Conservation (phyloP, 2,113 vertebrate species). For the Alosa alosa region DNA sequence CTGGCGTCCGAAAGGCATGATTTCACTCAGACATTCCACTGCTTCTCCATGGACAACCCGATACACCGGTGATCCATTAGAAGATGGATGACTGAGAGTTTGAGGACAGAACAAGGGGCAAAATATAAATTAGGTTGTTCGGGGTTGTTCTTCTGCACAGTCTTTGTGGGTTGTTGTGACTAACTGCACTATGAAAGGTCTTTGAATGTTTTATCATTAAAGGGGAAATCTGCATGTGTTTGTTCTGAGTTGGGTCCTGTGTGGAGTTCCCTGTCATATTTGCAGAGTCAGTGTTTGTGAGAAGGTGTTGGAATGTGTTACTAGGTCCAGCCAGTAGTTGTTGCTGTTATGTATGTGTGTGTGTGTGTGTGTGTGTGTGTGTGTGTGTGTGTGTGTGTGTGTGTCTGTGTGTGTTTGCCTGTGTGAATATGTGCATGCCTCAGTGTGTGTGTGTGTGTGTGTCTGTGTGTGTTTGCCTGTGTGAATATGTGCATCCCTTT, state of each 20-base stretch:
- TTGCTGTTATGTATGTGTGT: not conserved
- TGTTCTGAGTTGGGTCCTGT: not conserved
- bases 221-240: not conserved
- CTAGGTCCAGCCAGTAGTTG: not conserved
- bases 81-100: not conserved
- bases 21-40: not conserved
- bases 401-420: not conserved
- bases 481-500: not conserved
- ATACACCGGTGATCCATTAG: not conserved
- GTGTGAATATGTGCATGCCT: not conserved
- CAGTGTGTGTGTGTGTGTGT: not conserved
- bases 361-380: not conserved
- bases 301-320: no score
- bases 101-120: not conserved
- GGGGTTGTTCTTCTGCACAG: not conserved
- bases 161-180: not conserved
- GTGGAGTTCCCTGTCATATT: not conserved
- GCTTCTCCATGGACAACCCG: not conserved
- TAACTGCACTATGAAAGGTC: not conserved
- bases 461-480: not conserved
- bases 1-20: slow-evolving; percentile 10
- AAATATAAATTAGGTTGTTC: no score
- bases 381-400: not conserved
- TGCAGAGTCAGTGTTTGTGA: not conserved
- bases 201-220: not conserved